A percentile compares a stretch with the other conserved stretches of the same genome.
These are phyloP conservation scores for Silurus asotus DNA, from an alignment of 2,113 vertebrate species.

Conservation along the genomic window DNA sequence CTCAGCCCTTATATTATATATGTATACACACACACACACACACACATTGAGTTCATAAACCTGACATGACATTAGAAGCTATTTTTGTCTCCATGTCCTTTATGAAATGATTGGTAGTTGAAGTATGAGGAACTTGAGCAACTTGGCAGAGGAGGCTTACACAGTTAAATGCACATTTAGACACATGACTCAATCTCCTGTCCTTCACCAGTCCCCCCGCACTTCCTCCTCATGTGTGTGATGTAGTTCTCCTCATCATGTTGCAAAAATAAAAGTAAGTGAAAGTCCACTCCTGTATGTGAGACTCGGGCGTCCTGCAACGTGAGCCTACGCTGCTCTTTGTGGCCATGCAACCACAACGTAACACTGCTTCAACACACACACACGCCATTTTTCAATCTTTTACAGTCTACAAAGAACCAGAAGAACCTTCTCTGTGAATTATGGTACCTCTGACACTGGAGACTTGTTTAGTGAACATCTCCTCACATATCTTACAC, in stretches of 20 bases:
- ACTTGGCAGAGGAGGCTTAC: conserved; percentile 3
- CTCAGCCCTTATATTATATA: no score
- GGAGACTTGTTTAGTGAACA: no score
- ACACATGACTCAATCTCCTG: not conserved
- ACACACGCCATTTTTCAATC: not conserved
- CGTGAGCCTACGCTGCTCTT: not conserved
- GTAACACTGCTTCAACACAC: not conserved
- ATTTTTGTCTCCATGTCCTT: not conserved
- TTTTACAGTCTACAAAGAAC: no score
- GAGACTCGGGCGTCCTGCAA: not conserved
- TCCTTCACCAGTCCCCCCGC: not conserved
- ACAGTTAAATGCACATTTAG: conserved; percentile 6
- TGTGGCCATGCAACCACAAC: not conserved
- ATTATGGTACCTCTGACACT: no score
- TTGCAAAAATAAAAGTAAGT: not conserved
- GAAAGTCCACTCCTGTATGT: not conserved
- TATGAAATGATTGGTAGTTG: not conserved
- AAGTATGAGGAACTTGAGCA: conserved; percentile 5
- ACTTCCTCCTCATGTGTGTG: not conserved
- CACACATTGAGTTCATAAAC: not conserved
- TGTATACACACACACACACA: no score
- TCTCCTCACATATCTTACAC: no score
- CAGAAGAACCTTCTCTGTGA: no score
- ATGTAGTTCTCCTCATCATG: not conserved
- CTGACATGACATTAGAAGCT: not conserved